Conservation (phyloP, 2,113 vertebrate species). For the Clinocottus analis region DNA sequence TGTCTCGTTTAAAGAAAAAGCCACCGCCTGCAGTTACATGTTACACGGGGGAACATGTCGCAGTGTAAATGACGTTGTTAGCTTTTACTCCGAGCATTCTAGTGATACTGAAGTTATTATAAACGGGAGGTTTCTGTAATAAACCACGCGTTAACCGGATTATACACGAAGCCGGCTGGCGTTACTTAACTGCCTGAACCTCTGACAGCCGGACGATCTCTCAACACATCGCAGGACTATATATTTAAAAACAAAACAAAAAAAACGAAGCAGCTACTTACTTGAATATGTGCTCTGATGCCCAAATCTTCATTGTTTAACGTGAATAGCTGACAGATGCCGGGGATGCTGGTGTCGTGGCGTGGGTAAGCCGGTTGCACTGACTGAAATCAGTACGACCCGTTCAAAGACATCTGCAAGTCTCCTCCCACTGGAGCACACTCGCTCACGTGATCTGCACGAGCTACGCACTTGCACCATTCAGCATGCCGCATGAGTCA, state of each 20-base stretch:
- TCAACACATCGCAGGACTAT: not conserved
- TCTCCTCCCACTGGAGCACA: slow-evolving; percentile 32
- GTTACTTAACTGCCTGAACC: not conserved
- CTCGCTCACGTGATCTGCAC: slow-evolving; percentile 41
- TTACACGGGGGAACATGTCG: not conserved
- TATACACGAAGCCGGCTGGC: not conserved
- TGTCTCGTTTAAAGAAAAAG: not conserved
- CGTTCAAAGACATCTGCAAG: slow-evolving; percentile 4
- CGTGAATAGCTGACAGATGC: not conserved
- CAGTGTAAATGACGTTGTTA: not conserved
- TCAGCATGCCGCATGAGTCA: not conserved
- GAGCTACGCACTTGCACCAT: slow-evolving; percentile 55
- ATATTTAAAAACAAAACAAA: not conserved
- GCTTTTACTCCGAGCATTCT: not conserved
- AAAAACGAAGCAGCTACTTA: slow-evolving; percentile 67
- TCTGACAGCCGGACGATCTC: not conserved
- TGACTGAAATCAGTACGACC: slow-evolving; percentile 12
- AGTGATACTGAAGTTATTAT: not conserved
- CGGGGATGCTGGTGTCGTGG: not conserved
- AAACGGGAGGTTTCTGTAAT: not conserved
- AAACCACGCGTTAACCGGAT: not conserved
- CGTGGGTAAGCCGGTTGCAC: slow-evolving; percentile 20
- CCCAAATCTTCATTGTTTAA: slow-evolving; percentile 84
- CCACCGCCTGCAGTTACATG: not conserved
- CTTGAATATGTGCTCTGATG: slow-evolving; percentile 85